phyloP scores from a whole-genome alignment of 2,113 vertebrate genomes.

The Lophotis ruficrista region DNA sequence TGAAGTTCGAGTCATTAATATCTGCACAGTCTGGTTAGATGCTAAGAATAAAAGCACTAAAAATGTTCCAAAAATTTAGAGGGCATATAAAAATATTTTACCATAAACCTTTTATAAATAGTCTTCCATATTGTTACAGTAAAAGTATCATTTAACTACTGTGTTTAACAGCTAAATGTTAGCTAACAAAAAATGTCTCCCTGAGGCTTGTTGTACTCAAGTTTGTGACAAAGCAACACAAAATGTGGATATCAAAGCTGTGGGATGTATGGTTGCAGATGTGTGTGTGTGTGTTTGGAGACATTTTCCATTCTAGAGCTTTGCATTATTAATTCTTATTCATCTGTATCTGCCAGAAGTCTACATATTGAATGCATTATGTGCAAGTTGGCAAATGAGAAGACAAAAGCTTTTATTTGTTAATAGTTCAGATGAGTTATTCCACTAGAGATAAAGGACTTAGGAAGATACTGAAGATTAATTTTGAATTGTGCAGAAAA shows the following conservation, averaged over 20 bases:
- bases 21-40: background rate
- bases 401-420: background rate
- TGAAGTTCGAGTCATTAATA: background rate
- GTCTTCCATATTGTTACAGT: background rate
- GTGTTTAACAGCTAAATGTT: background rate
- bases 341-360: background rate
- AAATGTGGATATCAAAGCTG: background rate
- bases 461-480: constrained; percentile 32
- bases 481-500: constrained; percentile 41
- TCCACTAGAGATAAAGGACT: background rate
- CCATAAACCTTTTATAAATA: background rate
- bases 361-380: background rate
- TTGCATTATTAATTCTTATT: background rate
- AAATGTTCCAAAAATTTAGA: background rate
- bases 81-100: background rate
- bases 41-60: background rate
- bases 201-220: background rate
- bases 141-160: background rate
- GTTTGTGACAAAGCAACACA: background rate
- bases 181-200: background rate
- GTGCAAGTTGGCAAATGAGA: background rate
- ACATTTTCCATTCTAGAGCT: background rate
- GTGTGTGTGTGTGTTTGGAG: background rate
- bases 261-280: background rate
- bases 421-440: background rate